Conservation (phyloP, 2,797 vertebrate species). For the Muscicapa comitata region DNA sequence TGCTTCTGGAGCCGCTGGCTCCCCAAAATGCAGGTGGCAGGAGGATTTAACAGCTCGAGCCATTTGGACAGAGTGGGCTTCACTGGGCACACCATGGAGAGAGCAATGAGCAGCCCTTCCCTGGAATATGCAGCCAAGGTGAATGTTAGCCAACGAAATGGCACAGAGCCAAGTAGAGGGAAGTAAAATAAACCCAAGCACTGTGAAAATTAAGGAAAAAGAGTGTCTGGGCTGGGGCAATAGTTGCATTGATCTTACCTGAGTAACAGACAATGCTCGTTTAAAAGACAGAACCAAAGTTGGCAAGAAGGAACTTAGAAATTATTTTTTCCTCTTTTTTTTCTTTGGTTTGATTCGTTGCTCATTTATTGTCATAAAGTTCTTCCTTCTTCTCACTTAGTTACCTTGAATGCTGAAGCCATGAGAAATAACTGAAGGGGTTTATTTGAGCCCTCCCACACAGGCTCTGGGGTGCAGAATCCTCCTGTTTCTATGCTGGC, state of each 20-base stretch:
- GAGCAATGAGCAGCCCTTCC: background rate
- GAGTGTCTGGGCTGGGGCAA: background rate
- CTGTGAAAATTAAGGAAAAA: background rate
- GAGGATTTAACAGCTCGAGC: background rate
- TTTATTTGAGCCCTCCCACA: background rate
- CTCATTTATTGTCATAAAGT: background rate
- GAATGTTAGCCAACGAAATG: background rate
- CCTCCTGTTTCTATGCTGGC: background rate
- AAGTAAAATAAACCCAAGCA: slow-evolving; percentile 32
- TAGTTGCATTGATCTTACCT: background rate
- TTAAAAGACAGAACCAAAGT: background rate
- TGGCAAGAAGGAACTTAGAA: background rate
- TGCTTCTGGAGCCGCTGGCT: background rate
- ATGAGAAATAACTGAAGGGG: background rate
- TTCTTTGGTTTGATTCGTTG: background rate
- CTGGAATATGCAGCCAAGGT: background rate
- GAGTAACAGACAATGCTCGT: background rate
- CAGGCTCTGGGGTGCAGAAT: rapidly evolving
- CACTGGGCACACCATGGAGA: background rate
- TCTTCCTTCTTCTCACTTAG: background rate
- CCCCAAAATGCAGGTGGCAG: background rate
- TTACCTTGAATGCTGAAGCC: background rate
- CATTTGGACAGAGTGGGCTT: background rate
- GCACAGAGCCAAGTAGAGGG: background rate
- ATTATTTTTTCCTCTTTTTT: background rate